Evolutionary conservation across 30 jellyfish, hydroid and myxozoan species (phyloP), one percentile per base, ranked within the genome.

Genomic region (Haliclystus octoradiatus): DNA sequence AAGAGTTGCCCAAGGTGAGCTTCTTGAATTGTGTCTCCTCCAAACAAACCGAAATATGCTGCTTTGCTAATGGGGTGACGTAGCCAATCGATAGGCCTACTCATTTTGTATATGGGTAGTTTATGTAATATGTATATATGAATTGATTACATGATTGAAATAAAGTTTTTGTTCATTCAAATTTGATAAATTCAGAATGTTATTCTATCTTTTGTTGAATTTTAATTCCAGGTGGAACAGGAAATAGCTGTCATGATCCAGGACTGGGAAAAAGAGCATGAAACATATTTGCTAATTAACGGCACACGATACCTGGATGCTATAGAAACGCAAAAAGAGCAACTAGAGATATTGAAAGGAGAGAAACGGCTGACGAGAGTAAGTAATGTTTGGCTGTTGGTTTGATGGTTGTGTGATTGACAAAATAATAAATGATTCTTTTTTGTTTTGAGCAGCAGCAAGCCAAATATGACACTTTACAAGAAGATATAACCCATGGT

Each of bases 231-330:
- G 98, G 73, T 90, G 25, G 94, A 81, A 53, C 74, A 60, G 3
- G 95, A 82, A 40, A 34, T 90, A 63, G 68, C 31, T 52, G 81
- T 72, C 28, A 64, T 26, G 14, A 49, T 90, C 49, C 34, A 50
- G 15, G 93, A 28, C 0, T 90, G 98, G 98, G 98, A 90, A 61
- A 67, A 73, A n/a, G 95, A 90, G 62, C 75, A 82, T 78, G 98
- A 90, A 64, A 62, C 95, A 25, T 72, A 46, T 62, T 90, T 90
- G 72, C 22, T 77, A 78, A 73, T 83, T 77, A 60, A 82, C 46
- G 95, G 95, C 29, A 63, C 40, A 1, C 79, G 98, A 40, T 90
- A 90, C 53, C 28, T 78, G 24, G 94, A 82, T 49, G 65, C 73
- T 15, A 69, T 90, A 28, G 79, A 62, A 24, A 31, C 75, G 9